These are phyloP conservation scores for Paramisgurnus dabryanus DNA, from an alignment of 2,113 vertebrate species.

Conservation along the genomic window DNA sequence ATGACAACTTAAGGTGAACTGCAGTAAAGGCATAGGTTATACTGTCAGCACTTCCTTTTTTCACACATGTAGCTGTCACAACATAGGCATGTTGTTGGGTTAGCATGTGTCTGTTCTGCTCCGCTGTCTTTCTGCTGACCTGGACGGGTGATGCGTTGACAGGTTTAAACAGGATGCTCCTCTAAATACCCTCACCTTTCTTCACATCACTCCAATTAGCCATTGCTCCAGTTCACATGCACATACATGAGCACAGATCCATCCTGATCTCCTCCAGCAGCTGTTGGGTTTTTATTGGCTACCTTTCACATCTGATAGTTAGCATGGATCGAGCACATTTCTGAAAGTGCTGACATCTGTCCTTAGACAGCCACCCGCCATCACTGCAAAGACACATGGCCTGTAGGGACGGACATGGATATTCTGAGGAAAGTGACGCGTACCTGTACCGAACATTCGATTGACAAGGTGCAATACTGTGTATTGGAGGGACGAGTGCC, in stretches of 20 bases:
- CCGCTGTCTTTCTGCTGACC: constrained; percentile 10
- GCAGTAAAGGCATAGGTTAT: too few species aligned
- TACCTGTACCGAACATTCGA: not conserved
- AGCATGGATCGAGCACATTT: constrained; percentile 2
- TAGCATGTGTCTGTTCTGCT: not conserved
- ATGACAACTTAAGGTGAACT: too few species aligned
- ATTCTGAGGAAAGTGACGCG: constrained; percentile 24
- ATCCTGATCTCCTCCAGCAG: not conserved
- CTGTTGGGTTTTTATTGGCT: not conserved
- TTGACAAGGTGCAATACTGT: constrained; percentile 33
- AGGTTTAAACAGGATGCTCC: not conserved
- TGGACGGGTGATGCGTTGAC: not conserved
- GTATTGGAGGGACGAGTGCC: constrained; percentile 1
- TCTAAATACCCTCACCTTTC: constrained; percentile 8
- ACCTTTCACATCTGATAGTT: not conserved
- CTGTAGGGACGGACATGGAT: constrained; percentile 1
- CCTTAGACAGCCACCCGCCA: constrained; percentile 15
- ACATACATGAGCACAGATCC: not conserved
- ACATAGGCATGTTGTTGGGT: not conserved
- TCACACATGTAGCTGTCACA: not conserved
- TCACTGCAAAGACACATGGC: not conserved
- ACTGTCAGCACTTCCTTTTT: constrained; percentile 3
- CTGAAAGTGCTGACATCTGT: constrained; percentile 17
- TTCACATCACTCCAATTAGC: constrained; percentile 21
- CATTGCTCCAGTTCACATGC: not conserved